Evolutionary conservation across 2,888 invertebrate genomes (phyloP), one percentile per base, ranked within the genome.

Genomic region (Julus scanicus): DNA sequence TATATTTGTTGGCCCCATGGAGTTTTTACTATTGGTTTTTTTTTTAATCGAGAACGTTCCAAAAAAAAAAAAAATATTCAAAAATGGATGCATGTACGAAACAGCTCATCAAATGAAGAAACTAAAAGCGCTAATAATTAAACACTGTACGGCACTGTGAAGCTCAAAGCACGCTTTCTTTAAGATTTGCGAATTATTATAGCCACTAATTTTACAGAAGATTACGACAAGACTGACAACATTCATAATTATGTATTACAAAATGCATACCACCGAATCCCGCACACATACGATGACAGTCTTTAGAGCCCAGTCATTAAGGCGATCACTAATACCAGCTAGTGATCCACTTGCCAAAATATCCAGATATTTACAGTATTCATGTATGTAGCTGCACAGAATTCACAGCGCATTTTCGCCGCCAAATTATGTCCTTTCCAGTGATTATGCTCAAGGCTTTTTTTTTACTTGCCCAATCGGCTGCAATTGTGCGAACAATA

Each of bases 171-270:
- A 37, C 37, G 37, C 13, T 80, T 80, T 80, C 80, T 37, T 80
- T 15, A 80, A 39, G 80, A 13, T 37, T 15, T 13, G 4, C n/a
- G n/a, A 63, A 63, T 57, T 20, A 63, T 20, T 9, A 63, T 20
- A 8, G 63, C 63, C 20, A 80, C 11, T 29, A 80, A 37, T 80
- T 53, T 29, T 71, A 71, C 29, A 29, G 71, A 71, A 29, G 71
- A 71, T 11, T 37, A 13, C 37, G 80, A 80, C 80, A 39, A 80
- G 13, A 80, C 80, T 80, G 80, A 37, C 80, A 80, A 37, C 80
- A 80, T 80, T 80, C 80, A 37, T 80, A 80, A 80, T 80, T 37
- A 80, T 80, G 80, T 80, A 80, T 80, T 80, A 80, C 37, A 13
- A 80, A 37, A 80, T 29, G 29, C 80, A 37, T 13, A 37, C 20